Percentiles rank a stretch among this genome's conserved stretches.
phyloP scores from a whole-genome alignment of 2,113 vertebrate genomes.

The Thermophis baileyi region DNA sequence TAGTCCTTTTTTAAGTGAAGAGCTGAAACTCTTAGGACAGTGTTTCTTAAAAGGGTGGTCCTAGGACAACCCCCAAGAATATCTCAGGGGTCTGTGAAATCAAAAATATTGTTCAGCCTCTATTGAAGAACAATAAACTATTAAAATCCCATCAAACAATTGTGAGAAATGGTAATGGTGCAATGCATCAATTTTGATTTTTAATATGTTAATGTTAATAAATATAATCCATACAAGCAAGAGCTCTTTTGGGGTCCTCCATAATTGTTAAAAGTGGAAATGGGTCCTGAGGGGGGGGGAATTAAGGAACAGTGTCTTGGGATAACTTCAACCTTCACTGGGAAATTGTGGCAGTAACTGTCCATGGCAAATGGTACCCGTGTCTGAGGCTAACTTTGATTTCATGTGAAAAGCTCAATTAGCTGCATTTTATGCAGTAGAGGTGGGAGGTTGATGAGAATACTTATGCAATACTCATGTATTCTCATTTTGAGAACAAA shows the following conservation, averaged over 20 bases:
- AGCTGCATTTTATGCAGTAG: neutral
- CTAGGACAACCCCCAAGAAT: too few relatives aligned
- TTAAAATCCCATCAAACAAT: neutral
- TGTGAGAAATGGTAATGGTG: neutral
- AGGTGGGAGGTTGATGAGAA: neutral
- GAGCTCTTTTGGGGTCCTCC: neutral
- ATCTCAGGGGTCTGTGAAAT: neutral
- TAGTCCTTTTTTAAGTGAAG: neutral
- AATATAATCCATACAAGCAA: neutral
- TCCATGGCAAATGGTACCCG: neutral
- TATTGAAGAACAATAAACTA: neutral
- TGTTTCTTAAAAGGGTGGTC: too few relatives aligned
- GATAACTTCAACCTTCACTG: neutral
- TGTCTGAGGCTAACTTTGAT: neutral
- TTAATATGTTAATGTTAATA: neutral
- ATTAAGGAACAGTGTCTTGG: neutral
- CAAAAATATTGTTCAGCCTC: neutral
- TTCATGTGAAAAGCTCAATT: neutral
- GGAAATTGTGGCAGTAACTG: neutral
- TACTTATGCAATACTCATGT: neutral
- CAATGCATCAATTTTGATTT: neutral
- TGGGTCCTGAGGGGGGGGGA: neutral
- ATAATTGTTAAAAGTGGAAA: neutral
- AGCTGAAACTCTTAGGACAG: neutral
- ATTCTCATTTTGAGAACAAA: neutral